Conservation (phyloP, 2,113 vertebrate genomes). For the Colius striatus region DNA sequence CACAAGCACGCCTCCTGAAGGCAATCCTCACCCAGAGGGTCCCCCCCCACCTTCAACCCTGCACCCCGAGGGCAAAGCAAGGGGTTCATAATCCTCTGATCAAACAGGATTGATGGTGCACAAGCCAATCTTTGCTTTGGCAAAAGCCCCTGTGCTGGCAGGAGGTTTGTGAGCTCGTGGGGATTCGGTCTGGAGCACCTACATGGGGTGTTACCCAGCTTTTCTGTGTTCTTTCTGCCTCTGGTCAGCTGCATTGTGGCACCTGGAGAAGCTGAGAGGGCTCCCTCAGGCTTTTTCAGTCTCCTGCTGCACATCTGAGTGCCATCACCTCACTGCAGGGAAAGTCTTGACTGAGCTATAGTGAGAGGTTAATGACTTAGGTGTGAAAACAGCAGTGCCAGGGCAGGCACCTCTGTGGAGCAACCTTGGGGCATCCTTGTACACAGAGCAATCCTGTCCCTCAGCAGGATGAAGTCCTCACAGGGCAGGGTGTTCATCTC, state of each 20-base stretch:
- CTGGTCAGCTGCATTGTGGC: accelerated
- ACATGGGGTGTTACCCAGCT: background rate
- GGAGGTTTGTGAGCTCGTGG: background rate
- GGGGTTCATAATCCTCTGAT: background rate
- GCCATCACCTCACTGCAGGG: background rate
- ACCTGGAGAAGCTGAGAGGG: background rate
- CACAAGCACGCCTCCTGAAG: conserved; percentile 71
- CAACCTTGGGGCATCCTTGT: accelerated
- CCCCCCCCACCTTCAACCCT: too few species aligned
- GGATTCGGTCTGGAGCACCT: background rate
- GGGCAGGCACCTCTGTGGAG: background rate
- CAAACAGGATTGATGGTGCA: background rate
- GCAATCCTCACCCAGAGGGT: background rate
- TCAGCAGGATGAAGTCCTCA: accelerated
- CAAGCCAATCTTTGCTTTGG: background rate
- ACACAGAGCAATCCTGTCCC: background rate
- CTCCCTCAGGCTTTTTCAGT: background rate
- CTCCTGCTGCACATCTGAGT: background rate
- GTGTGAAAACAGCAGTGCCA: accelerated
- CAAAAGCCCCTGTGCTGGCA: accelerated
- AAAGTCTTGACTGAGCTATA: background rate
- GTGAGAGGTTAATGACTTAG: background rate
- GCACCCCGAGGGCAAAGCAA: accelerated
- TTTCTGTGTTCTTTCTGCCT: background rate
- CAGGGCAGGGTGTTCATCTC: background rate